These are phyloP conservation scores for Harpalus rufipes DNA, from an alignment of 2,888 invertebrate genomes.

Conservation along the genomic window DNA sequence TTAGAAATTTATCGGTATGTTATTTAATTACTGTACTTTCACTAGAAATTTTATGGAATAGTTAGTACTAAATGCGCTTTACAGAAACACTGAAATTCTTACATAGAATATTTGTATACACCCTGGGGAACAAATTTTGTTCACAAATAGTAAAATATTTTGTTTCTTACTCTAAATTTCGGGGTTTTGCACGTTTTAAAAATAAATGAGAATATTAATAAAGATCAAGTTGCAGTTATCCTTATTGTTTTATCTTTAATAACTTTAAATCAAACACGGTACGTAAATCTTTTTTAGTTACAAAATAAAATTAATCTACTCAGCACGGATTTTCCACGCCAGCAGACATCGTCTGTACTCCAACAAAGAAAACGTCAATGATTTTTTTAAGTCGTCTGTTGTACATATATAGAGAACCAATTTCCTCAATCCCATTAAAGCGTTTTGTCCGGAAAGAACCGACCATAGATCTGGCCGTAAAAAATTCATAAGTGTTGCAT, in stretches of 20 bases:
- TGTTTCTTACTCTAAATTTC: no score
- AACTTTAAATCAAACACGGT: no score
- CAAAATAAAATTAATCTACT: no score
- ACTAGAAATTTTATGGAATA: background rate
- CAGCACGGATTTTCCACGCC: no score
- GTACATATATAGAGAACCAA: slow-evolving; percentile 3
- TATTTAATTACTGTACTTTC: slow-evolving; percentile 44
- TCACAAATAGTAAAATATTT: no score
- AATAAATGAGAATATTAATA: no score
- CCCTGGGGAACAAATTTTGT: no score
- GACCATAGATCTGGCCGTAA: slow-evolving; percentile 27
- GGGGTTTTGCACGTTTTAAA: no score
- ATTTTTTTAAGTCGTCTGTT: background rate
- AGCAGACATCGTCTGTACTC: no score
- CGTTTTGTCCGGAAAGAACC: slow-evolving; percentile 58
- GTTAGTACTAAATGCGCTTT: background rate
- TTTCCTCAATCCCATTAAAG: slow-evolving; percentile 37
- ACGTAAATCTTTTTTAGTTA: no score
- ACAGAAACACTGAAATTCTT: background rate
- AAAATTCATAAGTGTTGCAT: slow-evolving; percentile 64
- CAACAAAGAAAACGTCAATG: background rate
- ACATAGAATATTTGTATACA: background rate
- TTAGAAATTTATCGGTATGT: slow-evolving; percentile 40
- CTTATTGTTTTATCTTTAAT: no score
- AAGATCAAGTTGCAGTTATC: no score